Percentiles rank a stretch among this genome's conserved stretches.
Evolutionary conservation across 2,797 vertebrate species (phyloP).

Genomic region (Hoplostethus mediterraneus): DNA sequence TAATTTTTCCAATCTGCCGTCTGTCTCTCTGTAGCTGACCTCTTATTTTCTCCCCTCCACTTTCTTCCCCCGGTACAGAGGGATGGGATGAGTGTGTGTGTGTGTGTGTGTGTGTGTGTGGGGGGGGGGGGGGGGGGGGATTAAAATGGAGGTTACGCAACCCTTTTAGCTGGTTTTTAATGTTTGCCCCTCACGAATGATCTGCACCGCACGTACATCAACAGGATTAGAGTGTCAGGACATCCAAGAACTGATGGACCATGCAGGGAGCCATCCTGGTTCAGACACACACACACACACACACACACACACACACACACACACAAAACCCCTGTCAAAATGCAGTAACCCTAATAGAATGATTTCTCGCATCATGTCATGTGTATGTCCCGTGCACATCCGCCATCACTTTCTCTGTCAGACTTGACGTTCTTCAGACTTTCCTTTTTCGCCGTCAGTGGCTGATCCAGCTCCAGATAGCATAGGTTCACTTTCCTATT

Average conservation of each 20-base stretch:
- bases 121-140: no score
- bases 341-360: conserved; percentile 10
- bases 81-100: conserved; percentile 66
- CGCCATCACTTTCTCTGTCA: background rate
- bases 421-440: background rate
- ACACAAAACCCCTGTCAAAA: conserved; percentile 42
- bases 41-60: conserved; percentile 36
- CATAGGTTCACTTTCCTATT: background rate
- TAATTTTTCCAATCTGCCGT: conserved; percentile 72
- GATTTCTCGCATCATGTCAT: conserved; percentile 1
- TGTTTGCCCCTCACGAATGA: conserved; percentile 63
- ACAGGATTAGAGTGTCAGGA: conserved; percentile 77
- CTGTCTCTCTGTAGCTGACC: conserved; percentile 63
- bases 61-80: conserved; percentile 42
- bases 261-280: conserved; percentile 11
- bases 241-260: conserved; percentile 65
- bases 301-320: conserved; percentile 23
- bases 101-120: no score
- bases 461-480: background rate
- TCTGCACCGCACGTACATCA: conserved; percentile 74
- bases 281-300: conserved; percentile 28
- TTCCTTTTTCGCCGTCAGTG: background rate
- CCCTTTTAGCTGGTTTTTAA: conserved; percentile 77
- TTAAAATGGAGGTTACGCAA: conserved; percentile 76
- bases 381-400: background rate